phyloP scores from a whole-genome alignment of 2,113 vertebrate genomes.

The Glaucidium brasilianum region DNA sequence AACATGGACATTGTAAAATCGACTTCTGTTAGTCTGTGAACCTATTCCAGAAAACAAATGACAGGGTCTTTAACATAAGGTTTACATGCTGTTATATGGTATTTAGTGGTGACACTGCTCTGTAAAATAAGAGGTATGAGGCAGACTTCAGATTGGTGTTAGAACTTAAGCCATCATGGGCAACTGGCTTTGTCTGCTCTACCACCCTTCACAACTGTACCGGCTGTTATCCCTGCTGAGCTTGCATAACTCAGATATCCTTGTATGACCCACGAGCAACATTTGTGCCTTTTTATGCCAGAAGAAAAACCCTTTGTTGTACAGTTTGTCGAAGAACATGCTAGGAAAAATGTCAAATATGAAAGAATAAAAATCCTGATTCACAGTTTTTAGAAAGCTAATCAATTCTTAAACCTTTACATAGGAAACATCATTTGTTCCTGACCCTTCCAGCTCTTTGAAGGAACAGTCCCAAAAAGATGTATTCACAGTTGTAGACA shows the following conservation, averaged over 20 bases:
- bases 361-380: not conserved
- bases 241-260: not conserved
- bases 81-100: not conserved
- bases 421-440: not conserved
- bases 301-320: not conserved
- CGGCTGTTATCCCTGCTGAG: not conserved
- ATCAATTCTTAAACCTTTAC: not conserved
- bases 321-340: not conserved
- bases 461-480: not conserved
- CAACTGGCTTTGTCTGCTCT: not conserved
- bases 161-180: not conserved
- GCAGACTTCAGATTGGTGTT: not conserved
- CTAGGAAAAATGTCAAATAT: not conserved
- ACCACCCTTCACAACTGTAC: not conserved
- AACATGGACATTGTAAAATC: not conserved
- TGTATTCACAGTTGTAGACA: not conserved
- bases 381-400: not conserved
- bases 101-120: not conserved
- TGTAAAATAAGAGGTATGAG: not conserved
- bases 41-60: not conserved
- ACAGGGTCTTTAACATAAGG: rapidly evolving
- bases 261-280: not conserved
- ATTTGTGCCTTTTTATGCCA: not conserved
- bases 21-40: not conserved
- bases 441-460: not conserved